Conservation (phyloP, 2,888 invertebrate genomes). For the Meiosimyza platycephala region DNA sequence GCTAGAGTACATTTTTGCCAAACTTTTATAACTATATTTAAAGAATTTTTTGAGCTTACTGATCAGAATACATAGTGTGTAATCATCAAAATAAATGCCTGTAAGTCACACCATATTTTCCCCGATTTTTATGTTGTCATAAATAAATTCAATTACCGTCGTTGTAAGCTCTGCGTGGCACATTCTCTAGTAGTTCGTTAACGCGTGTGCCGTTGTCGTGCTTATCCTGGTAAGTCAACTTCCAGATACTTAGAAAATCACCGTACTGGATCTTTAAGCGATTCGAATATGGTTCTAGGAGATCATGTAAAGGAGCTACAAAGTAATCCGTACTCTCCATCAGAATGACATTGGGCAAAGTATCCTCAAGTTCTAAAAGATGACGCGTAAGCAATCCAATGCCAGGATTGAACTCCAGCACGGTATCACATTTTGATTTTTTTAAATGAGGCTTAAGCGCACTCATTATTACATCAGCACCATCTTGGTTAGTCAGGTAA, state of each 20-base stretch:
- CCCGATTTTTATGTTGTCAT: too few species aligned
- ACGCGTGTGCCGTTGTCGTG: constrained; percentile 71
- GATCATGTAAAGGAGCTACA: constrained; percentile 63
- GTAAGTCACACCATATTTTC: too few species aligned
- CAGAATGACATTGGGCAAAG: constrained; percentile 69
- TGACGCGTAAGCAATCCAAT: constrained; percentile 72
- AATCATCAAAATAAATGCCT: too few species aligned
- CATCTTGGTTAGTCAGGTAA: constrained; percentile 56
- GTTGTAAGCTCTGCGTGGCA: constrained; percentile 67
- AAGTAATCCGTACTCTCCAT: constrained; percentile 72
- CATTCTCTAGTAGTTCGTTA: constrained; percentile 69
- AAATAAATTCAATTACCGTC: constrained; percentile 64
- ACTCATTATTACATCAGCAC: constrained; percentile 54
- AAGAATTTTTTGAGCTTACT: too few species aligned
- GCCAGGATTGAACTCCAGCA: constrained; percentile 78
- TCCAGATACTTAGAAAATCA: constrained; percentile 73
- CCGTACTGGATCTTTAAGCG: constrained; percentile 62
- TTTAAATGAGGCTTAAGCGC: constrained; percentile 53
- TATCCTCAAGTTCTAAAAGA: constrained; percentile 69
- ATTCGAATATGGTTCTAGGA: constrained; percentile 54
- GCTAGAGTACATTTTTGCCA: too few species aligned
- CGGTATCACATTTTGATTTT: constrained; percentile 48
- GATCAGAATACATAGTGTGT: too few species aligned
- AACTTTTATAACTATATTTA: too few species aligned
- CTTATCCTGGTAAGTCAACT: constrained; percentile 71